Evolutionary conservation across 2,113 vertebrate genomes (phyloP).

Genomic region (Sturnira hondurensis): DNA sequence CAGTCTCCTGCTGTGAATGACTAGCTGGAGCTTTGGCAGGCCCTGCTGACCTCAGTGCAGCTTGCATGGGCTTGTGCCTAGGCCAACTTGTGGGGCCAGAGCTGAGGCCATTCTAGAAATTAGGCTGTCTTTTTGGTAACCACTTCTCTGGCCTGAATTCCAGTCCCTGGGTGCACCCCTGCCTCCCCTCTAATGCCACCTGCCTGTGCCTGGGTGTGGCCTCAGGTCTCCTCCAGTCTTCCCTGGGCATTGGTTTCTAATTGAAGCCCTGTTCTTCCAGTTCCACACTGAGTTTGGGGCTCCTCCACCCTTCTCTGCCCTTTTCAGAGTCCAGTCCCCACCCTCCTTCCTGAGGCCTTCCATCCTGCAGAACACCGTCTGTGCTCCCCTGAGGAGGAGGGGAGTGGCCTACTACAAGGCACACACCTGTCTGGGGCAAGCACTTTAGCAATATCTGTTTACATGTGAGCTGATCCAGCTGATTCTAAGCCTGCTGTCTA

Average conservation of each 20-base stretch:
- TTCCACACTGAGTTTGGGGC: neutral
- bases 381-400: neutral
- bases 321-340: neutral
- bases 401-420: neutral
- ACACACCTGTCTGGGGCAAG: neutral
- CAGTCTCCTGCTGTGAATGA: neutral
- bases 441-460: constrained; percentile 68
- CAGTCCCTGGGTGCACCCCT: neutral
- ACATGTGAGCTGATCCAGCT: neutral
- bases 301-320: neutral
- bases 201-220: neutral
- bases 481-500: neutral
- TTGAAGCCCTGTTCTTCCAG: constrained; percentile 55
- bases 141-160: neutral
- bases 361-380: neutral
- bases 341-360: neutral
- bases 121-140: neutral
- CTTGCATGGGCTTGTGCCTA: neutral
- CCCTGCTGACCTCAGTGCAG: too few relatives aligned
- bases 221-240: constrained; percentile 35
- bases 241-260: constrained; percentile 49
- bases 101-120: neutral
- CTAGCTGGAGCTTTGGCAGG: neutral
- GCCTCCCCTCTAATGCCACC: neutral
- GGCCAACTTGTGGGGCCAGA: neutral